Percentiles rank a stretch among this genome's conserved stretches.
phyloP scores from a whole-genome alignment of 2,888 invertebrate species.

The Pachliopta kotzebuea region DNA sequence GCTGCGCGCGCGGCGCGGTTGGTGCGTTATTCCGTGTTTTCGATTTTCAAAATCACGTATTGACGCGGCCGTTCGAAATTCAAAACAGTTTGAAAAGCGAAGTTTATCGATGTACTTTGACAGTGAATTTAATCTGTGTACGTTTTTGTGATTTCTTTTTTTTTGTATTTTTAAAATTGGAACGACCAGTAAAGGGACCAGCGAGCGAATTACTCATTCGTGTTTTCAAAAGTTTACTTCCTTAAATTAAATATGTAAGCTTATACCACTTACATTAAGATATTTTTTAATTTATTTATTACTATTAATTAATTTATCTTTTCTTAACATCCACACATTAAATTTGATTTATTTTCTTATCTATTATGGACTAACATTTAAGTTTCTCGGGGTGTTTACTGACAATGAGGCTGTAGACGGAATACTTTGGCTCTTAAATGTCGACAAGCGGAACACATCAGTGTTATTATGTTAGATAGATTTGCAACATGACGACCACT shows the following conservation, averaged over 20 bases:
- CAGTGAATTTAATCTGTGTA: constrained; percentile 28
- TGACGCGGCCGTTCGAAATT: constrained; percentile 52
- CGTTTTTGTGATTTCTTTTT: constrained; percentile 20
- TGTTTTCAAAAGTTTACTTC: constrained; percentile 9
- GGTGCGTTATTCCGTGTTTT: constrained; percentile 45
- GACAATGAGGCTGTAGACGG: no score
- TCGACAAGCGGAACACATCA: no score
- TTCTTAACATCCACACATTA: no score
- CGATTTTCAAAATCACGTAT: constrained; percentile 50
- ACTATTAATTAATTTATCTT: no score
- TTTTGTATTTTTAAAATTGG: constrained; percentile 1
- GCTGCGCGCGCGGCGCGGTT: constrained; percentile 68
- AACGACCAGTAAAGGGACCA: constrained; percentile 26
- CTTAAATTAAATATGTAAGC: neutral
- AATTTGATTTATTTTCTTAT: no score
- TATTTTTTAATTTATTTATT: no score
- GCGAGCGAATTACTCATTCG: constrained; percentile 34
- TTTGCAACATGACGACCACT: no score
- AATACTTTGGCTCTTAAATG: no score
- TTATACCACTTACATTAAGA: no score
- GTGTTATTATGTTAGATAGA: no score
- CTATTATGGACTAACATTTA: no score
- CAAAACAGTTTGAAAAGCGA: constrained; percentile 46
- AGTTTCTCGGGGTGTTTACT: no score
- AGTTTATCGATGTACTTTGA: constrained; percentile 59